Base-by-base conservation (phyloP, 2,888 invertebrate species). In the Hydrotaea diabolus region DNA sequence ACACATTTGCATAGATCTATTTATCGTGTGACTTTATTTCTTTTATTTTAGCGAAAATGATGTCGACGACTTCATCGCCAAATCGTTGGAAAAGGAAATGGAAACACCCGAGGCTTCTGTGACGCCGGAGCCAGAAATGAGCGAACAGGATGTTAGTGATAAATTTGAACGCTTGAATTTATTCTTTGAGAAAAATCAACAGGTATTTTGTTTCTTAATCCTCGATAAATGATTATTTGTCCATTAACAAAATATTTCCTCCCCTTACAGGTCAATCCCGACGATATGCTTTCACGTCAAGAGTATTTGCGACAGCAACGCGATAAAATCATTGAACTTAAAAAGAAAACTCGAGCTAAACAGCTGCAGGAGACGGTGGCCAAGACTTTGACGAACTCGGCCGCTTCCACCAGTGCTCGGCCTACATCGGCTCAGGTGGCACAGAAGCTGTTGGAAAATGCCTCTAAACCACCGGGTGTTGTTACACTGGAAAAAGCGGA, bases 321-420 rank as follows among this genome's bases (percentile, higher is more conserved):
- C 26, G 98, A 98, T 92, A 97, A 98, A 90, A 94, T 99, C 75
- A 94, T 98, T 59, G 96, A 96, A 21, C 93, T 98, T 90, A 99
- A 98, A 92, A 97, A 96, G 90, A 96, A 96, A 90, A 97, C 96
- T 23, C 94, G 98, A 21, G 96, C 96, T 89, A 96, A 96, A 87
- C 95, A 96, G 90, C 93, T 98, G 8, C 94, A 94, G 39, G 94
- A 93, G 46, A 94, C 94, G 15, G 95, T 95, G 75, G 92, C 93
- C 0, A 93, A 93, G 64, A 86, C 87, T 0, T 19, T 80, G 7
- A 93, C 93, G 64, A 86, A 86, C 0, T 19, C 81, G 7, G 86
- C 87, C 0, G 69, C 80, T 0, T 55, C 86, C 7, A 77, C 84
- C 13, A 89, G 91, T 82, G 91, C 87, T 2, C 90, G 96, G 39